These are phyloP conservation scores for Pogona vitticeps DNA, from an alignment of 2,113 vertebrate genomes.

Conservation along the genomic window DNA sequence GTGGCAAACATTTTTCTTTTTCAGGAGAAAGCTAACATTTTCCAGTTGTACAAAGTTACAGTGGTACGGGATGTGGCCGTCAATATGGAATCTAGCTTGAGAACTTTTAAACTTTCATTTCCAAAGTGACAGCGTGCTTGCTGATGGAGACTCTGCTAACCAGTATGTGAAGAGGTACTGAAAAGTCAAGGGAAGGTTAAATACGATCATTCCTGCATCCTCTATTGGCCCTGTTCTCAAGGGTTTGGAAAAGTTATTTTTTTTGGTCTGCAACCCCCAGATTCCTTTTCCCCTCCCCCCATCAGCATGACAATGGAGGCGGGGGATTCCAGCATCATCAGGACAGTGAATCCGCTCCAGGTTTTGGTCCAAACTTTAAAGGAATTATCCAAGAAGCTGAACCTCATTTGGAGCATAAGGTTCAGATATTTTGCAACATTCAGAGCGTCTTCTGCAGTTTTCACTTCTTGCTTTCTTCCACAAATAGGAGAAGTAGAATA, in stretches of 20 bases:
- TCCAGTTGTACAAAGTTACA: too few species aligned
- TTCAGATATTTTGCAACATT: too few species aligned
- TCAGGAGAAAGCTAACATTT: neutral
- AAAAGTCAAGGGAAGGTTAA: neutral
- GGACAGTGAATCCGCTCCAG: too few species aligned
- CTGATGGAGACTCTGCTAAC: too few species aligned
- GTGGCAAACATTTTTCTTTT: neutral
- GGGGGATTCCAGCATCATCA: too few species aligned
- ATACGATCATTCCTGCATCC: neutral
- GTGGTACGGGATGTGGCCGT: too few species aligned
- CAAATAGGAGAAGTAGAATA: neutral
- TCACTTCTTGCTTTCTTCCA: neutral
- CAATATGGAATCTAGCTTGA: neutral
- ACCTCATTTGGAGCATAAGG: too few species aligned
- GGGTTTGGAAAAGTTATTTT: neutral
- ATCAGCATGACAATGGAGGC: too few species aligned
- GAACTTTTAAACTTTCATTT: neutral
- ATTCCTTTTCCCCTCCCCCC: neutral
- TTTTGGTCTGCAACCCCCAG: too few species aligned
- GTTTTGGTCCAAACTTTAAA: too few species aligned
- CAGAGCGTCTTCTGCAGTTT: neutral
- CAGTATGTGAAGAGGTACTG: neutral
- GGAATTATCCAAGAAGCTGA: too few species aligned
- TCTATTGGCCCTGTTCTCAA: neutral
- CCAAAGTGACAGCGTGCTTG: neutral